Conservation (phyloP, 2,888 invertebrate species). For the Zhuqinia jingwanae region DNA sequence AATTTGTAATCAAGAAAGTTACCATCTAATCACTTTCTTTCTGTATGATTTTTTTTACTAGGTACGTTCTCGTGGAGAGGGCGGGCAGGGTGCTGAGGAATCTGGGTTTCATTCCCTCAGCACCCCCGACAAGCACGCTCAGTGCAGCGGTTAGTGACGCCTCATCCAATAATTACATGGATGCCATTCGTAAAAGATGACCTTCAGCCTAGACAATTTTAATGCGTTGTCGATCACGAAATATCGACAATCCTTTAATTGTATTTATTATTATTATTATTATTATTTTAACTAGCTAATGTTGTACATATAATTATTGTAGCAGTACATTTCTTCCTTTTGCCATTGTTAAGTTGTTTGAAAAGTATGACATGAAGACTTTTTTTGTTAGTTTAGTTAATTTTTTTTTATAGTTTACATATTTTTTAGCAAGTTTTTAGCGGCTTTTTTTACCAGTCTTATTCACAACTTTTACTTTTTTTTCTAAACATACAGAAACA, state of each 20-base stretch:
- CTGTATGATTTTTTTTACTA: not conserved
- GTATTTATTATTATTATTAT: conserved; percentile 18
- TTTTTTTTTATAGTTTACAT: not conserved
- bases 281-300: not conserved
- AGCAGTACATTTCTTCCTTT: not conserved
- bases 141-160: conserved; percentile 46
- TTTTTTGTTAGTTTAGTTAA: not conserved
- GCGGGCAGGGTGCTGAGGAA: conserved; percentile 87
- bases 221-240: not conserved
- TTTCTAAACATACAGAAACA: no score
- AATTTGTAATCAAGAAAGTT: not conserved
- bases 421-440: no score
- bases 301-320: not conserved
- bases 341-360: conserved; percentile 23
- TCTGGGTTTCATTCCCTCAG: conserved; percentile 85
- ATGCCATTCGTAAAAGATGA: conserved; percentile 61
- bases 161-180: conserved; percentile 2
- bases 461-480: no score
- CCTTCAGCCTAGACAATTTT: conserved; percentile 12
- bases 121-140: conserved; percentile 54
- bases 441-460: no score
- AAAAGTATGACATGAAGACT: not conserved
- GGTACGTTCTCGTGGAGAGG: conserved; percentile 86
- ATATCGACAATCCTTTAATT: not conserved
- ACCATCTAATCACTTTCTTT: not conserved